Evolutionary conservation across 2,797 vertebrate species (phyloP), one percentile per base, ranked within the genome.

Genomic region (Artibeus lituratus): DNA sequence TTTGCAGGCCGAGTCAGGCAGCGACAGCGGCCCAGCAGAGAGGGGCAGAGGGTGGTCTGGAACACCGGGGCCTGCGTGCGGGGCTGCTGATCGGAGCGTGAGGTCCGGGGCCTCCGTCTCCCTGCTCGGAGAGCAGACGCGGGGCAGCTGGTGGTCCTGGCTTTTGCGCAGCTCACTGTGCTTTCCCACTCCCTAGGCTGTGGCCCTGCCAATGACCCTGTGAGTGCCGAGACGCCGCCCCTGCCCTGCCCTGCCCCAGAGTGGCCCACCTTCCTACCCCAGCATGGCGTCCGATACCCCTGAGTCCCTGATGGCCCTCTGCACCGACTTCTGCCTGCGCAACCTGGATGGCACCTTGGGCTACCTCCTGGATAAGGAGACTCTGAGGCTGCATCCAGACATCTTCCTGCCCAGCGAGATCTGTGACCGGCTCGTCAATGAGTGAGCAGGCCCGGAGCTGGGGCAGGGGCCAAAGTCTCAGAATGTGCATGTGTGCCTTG

Each of bases 321-420:
- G 99, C 73, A 99, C 99, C 0, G 99, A 99, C 97, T 99, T 99
- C 97, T 99, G 99, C 97, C 98, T 99, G 96, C 99, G 99, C 98
- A 99, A 99, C 98, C 98, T 99, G 87, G 99, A 99, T 91, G 99
- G 99, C 98, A 99, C 99, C 39, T 99, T 99, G 98, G 99, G 99
- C 98, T 99, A 99, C 98, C 98, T 99, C 14, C 99, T 99, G 77
- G 99, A 99, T 96, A 99, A 99, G 22, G 99, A 99, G 96, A 99
- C 98, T 5, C 99, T 99, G 0, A 98, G 98, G 65, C 99, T 99
- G 8, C 99, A 99, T 42, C 99, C 99, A 0, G 99, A 99, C 97
- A 98, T 99, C 97, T 99, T 99, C 98, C 98, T 99, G 90, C 99
- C 99, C 5, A 99, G 99, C 26, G 99, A 99, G 98, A 99, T 99